Evolutionary conservation across 35 echinoderm and acorn worm genomes (phyloP), one percentile per base, ranked within the genome.

Genomic region (Heliocidaris tuberculata): DNA sequence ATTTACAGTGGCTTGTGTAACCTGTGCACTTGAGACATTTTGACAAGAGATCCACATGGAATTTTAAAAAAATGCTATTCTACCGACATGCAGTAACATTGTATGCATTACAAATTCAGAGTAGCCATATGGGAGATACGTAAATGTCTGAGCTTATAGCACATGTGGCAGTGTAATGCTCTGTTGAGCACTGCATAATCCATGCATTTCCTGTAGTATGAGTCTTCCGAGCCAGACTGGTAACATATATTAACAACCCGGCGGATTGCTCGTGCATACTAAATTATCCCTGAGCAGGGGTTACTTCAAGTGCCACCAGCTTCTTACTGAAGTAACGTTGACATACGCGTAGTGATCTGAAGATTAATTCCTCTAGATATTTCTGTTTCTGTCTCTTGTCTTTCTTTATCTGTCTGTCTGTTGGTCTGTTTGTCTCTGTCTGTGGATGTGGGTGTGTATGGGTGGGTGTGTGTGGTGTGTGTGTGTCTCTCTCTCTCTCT

Each of bases 91-190:
- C 65, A 78, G 65, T 27, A 1, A 78, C 21, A 78, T 42, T 78
- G 21, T n/a, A 78, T 78, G 65, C 65, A 78, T 78, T 78, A n/a
- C 21, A n/a, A 78, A 78, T 78, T n/a, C 27, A 78, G 27, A 78
- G 65, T 78, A 78, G 65, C 65, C 65, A 78, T 78, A 78, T 78
- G 65, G 65, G 65, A 78, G 65, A 78, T 78, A 52, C 50, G 12
- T 52, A 13, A 2, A 78, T 24, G 6, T 56, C 52, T 56, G 15
- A 8, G 65, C 21, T 78, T 24, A 7, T n/a, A 42, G 47, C 15
- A 47, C 87, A 89, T 48, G 87, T 89, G 87, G 87, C 87, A 89
- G 87, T 89, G 87, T 89, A 30, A 89, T 89, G 87, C 87, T 89
- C 31, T 32, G 87, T 32, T 89, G 87, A 89, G 87, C 87, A 89